phyloP scores from a whole-genome alignment of 2,888 invertebrate genomes.

The Tinea pellionella region DNA sequence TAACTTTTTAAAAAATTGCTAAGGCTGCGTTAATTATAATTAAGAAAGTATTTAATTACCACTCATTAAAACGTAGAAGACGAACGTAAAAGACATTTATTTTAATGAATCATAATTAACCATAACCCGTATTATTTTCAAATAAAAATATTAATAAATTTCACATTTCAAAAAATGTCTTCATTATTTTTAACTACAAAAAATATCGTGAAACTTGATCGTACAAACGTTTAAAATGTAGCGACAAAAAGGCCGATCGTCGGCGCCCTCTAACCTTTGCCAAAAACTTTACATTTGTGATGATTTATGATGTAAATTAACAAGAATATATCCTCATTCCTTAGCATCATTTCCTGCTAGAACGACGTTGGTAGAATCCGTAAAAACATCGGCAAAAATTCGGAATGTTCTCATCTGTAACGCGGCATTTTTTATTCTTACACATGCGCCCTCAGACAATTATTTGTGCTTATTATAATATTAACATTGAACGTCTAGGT shows the following conservation, averaged over 20 bases:
- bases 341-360: conserved; percentile 65
- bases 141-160: background rate
- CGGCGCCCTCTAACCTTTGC: conserved; percentile 20
- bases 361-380: conserved; percentile 42
- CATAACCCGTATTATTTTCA: background rate
- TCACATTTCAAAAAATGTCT: conserved; percentile 20
- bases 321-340: conserved; percentile 69
- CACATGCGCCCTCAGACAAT: background rate
- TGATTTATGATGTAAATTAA: conserved; percentile 70
- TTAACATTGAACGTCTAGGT: too few species aligned
- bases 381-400: conserved; percentile 47
- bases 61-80: too few species aligned
- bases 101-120: background rate
- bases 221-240: conserved; percentile 31
- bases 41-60: too few species aligned
- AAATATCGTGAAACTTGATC: conserved; percentile 39
- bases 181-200: background rate
- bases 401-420: conserved; percentile 18
- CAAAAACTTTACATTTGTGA: conserved; percentile 56
- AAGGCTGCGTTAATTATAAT: too few species aligned
- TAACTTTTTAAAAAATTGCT: too few species aligned
- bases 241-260: conserved; percentile 42
- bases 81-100: too few species aligned
- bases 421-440: conserved; percentile 15
- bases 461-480: background rate